A percentile compares a stretch with the other conserved stretches of the same genome.
These are phyloP conservation scores for Norana najaformis DNA, from an alignment of 2,888 invertebrate species.

Conservation along the genomic window DNA sequence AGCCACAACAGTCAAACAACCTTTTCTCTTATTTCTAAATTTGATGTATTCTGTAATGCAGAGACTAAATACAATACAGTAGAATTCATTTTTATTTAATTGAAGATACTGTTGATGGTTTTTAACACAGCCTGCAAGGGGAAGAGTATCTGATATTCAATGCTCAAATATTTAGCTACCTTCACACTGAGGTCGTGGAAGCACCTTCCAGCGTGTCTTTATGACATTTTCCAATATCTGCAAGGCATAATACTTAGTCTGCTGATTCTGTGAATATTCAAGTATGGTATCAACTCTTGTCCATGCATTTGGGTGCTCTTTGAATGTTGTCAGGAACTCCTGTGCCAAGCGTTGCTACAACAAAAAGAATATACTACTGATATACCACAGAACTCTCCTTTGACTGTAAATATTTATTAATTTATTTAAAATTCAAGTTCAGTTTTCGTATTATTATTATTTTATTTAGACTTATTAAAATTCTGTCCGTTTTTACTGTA, in stretches of 20 bases:
- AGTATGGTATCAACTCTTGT: constrained; percentile 97
- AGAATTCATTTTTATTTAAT: background rate
- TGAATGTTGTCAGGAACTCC: constrained; percentile 88
- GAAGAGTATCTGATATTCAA: background rate
- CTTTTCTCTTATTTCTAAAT: background rate
- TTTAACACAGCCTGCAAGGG: background rate
- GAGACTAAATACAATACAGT: no score
- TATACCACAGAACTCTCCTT: background rate
- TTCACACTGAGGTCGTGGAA: constrained; percentile 97
- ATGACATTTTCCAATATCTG: constrained; percentile 99
- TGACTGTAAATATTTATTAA: background rate
- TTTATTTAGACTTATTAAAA: background rate
- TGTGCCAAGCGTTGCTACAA: constrained; percentile 74
- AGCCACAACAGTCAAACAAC: background rate
- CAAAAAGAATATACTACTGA: constrained; percentile 20
- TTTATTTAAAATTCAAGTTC: background rate
- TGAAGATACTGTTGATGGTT: background rate
- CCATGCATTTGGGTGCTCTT: constrained; percentile 99
- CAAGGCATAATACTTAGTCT: constrained; percentile 98
- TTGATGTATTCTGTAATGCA: background rate
- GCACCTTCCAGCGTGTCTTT: constrained; percentile 96
- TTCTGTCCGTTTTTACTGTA: no score
- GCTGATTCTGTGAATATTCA: constrained; percentile 91
- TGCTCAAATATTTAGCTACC: constrained; percentile 56
- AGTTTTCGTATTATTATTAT: background rate